Evolutionary conservation across 2,113 vertebrate species (phyloP).

Genomic region (Varanus komodoensis): DNA sequence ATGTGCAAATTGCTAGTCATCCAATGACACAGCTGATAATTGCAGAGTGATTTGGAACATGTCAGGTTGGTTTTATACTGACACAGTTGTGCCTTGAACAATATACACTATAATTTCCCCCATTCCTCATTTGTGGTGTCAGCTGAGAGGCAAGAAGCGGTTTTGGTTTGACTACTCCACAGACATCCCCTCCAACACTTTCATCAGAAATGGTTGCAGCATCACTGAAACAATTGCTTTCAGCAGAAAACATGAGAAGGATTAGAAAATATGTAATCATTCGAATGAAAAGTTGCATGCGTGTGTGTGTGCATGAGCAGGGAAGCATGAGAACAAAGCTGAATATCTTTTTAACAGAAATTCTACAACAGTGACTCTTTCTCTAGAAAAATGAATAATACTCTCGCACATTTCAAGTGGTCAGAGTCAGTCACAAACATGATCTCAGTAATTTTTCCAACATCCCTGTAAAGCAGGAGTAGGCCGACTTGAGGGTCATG

Average conservation of each 20-base stretch:
- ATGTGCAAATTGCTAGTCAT: not conserved
- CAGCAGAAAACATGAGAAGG: not conserved
- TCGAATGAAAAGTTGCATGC: not conserved
- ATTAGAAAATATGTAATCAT: not conserved
- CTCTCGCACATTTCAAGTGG: not conserved
- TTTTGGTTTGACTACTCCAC: not conserved
- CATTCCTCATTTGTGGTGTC: not conserved
- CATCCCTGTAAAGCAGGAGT: no score
- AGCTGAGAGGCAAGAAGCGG: not conserved
- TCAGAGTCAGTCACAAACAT: not conserved
- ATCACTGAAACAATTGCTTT: not conserved
- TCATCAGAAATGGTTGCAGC: not conserved
- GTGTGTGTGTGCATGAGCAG: not conserved
- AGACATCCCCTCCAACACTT: not conserved
- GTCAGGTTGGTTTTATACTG: not conserved
- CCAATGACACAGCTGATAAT: not conserved
- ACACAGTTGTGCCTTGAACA: not conserved
- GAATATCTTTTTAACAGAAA: not conserved
- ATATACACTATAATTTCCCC: not conserved
- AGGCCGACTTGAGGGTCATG: no score
- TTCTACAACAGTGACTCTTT: not conserved
- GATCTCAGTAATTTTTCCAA: not conserved
- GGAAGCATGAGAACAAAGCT: not conserved
- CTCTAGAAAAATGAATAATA: not conserved
- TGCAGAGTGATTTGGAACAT: not conserved